A percentile compares a stretch with the other conserved stretches of the same genome.
These are phyloP conservation scores for Dolichotis patagonum DNA, from an alignment of 2,113 vertebrate species.

Conservation along the genomic window DNA sequence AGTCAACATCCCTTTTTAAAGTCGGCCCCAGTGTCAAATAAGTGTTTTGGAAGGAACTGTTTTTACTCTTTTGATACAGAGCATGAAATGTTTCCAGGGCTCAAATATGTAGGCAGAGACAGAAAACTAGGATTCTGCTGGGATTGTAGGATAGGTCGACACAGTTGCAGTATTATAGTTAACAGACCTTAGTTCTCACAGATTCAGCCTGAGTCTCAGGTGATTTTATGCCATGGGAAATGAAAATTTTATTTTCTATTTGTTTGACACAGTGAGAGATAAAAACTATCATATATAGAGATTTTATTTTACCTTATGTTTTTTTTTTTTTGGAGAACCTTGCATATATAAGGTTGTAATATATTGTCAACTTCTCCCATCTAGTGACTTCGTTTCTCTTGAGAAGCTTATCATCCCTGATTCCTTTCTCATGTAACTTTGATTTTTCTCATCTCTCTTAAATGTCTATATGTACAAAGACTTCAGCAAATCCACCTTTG, in stretches of 20 bases:
- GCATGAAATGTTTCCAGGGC: neutral
- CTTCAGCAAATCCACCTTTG: neutral
- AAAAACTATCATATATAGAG: too few species aligned
- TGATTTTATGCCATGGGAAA: neutral
- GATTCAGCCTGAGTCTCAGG: neutral
- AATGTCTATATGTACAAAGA: neutral
- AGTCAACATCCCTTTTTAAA: neutral
- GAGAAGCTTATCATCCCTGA: neutral
- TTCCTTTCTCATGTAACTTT: neutral
- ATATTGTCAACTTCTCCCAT: neutral
- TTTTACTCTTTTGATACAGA: neutral
- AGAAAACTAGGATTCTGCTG: neutral
- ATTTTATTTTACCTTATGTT: neutral
- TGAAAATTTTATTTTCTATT: neutral
- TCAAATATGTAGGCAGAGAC: neutral
- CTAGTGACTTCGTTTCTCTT: neutral
- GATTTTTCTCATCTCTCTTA: neutral
- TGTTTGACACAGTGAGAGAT: neutral
- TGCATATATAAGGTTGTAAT: neutral
- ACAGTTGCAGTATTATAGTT: neutral
- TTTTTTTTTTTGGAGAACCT: neutral
- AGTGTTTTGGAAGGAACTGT: neutral
- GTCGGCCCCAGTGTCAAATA: neutral
- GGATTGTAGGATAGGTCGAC: neutral
- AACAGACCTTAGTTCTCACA: neutral